Evolutionary conservation across 1,140 invertebrate genomes (phyloP).

Genomic region (Drosophila mojavensis): DNA sequence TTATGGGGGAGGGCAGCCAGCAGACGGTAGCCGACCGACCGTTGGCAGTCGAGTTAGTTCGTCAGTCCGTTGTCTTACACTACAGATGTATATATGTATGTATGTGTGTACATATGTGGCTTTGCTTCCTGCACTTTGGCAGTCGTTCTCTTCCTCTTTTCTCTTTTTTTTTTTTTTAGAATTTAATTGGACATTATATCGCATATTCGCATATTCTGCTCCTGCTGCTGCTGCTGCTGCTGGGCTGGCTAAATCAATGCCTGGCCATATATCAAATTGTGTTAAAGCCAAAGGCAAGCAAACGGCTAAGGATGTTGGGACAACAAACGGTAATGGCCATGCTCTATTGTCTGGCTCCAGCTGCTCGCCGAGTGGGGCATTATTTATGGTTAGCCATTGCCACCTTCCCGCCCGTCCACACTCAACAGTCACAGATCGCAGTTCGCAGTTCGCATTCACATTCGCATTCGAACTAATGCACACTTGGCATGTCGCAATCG

Average conservation of each 20-base stretch:
- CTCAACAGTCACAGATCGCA: too few species aligned
- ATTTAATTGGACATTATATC: conserved; percentile 79
- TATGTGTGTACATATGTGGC: conserved; percentile 17
- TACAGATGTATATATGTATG: background rate
- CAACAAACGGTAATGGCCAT: conserved; percentile 54
- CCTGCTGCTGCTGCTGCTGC: conserved; percentile 14
- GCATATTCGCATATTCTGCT: conserved; percentile 57
- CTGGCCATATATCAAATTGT: conserved; percentile 61
- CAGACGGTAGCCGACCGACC: too few species aligned
- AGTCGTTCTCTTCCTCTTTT: conserved; percentile 18
- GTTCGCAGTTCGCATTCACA: conserved; percentile 20
- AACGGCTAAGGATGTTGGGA: conserved; percentile 37
- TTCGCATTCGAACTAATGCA: conserved; percentile 44
- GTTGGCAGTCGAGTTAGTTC: conserved; percentile 6
- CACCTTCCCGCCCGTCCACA: background rate
- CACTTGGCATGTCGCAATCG: conserved; percentile 51
- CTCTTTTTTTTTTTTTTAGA: conserved; percentile 49
- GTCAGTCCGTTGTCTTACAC: background rate
- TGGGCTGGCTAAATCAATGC: conserved; percentile 59
- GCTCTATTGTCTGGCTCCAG: conserved; percentile 50
- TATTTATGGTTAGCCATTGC: conserved; percentile 45
- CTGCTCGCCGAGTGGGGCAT: conserved; percentile 43
- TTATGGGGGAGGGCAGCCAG: conserved; percentile 53
- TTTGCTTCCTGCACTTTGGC: conserved; percentile 35
- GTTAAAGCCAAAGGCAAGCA: conserved; percentile 42